Conservation (phyloP, 2,113 vertebrate species). For the Chaetops frenatus region DNA sequence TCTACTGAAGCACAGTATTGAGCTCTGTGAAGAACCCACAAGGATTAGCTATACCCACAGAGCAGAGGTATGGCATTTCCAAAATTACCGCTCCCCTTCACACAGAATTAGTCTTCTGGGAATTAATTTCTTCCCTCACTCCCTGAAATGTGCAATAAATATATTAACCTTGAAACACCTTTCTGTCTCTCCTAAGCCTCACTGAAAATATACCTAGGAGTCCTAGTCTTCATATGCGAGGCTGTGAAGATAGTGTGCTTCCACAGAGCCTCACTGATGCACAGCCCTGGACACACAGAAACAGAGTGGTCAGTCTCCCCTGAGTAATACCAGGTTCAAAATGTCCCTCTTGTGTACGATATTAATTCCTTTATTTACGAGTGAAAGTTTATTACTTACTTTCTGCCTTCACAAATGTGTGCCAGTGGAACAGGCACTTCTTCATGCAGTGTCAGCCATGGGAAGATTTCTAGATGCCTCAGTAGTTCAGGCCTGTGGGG, state of each 20-base stretch:
- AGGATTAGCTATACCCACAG: neutral
- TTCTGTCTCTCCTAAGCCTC: neutral
- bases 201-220: neutral
- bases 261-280: neutral
- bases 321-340: neutral
- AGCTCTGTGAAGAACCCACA: neutral
- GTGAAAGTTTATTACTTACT: neutral
- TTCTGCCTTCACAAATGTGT: neutral
- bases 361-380: neutral
- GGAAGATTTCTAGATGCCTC: neutral
- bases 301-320: neutral
- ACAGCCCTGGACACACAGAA: neutral
- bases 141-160: neutral
- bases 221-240: neutral
- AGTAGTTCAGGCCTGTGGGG: neutral
- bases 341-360: neutral
- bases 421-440: neutral
- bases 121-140: neutral
- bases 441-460: fast-evolving
- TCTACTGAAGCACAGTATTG: neutral
- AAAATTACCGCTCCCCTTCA: neutral
- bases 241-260: neutral
- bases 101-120: neutral
- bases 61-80: neutral
- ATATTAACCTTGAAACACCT: neutral